Evolutionary conservation across 1,140 invertebrate species (phyloP).

Genomic region (Goniozus legneri): DNA sequence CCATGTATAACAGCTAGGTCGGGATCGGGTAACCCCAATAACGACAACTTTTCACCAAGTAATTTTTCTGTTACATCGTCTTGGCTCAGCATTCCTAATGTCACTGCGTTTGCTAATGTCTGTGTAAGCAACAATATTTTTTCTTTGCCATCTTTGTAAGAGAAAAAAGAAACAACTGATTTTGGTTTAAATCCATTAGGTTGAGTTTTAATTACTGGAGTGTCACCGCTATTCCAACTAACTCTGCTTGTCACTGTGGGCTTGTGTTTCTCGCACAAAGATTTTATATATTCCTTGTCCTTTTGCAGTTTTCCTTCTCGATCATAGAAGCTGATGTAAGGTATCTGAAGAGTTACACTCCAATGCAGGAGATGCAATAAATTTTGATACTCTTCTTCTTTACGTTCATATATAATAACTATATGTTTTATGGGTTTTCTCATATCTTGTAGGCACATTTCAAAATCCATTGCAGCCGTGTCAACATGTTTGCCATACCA

Average conservation of each 20-base stretch:
- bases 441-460: constrained; percentile 12
- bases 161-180: constrained; percentile 52
- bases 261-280: background rate
- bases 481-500: background rate
- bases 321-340: constrained; percentile 69
- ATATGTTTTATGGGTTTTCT: constrained; percentile 53
- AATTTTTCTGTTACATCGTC: constrained; percentile 48
- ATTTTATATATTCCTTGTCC: background rate
- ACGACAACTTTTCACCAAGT: constrained; percentile 53
- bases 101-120: constrained; percentile 42
- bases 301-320: constrained; percentile 57
- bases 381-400: constrained; percentile 50
- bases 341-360: constrained; percentile 62
- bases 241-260: background rate
- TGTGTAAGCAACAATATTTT: constrained; percentile 50
- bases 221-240: constrained; percentile 24
- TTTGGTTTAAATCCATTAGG: constrained; percentile 35
- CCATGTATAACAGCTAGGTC: constrained; percentile 65
- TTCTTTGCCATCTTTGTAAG: constrained; percentile 56
- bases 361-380: constrained; percentile 63
- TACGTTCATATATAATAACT: constrained; percentile 52
- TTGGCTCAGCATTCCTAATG: constrained; percentile 29
- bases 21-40: constrained; percentile 61
- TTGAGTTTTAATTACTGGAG: constrained; percentile 34
- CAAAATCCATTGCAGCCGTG: no score